Base-by-base conservation (phyloP, 1,140 invertebrate species). In the Macrotrachela quadricornifera region DNA sequence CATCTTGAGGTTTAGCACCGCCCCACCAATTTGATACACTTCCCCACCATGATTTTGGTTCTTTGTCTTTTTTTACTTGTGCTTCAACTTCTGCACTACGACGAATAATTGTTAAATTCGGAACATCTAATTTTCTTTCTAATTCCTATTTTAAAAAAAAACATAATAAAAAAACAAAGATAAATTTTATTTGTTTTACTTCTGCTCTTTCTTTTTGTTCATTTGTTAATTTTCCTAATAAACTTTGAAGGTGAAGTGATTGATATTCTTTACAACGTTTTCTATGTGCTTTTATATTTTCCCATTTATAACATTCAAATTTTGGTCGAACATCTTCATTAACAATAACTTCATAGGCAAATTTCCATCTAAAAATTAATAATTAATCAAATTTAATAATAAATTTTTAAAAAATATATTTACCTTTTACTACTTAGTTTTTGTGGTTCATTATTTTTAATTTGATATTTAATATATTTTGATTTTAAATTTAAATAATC, bases 21-120 rank as follows among this genome's bases (percentile, higher is more conserved):
- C 21, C 21, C 21, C 21, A 30, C 21, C 21, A 30, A 30, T 8
- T 30, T 30, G 21, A 30, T 30, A 30, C 21, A 30, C 21, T 30
- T 30, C 21, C 21, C 21, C 2, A 30, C 21, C 21, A 30, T 4
- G 3, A 4, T 30, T 30, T 30, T 30, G 21, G 21, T 30, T 30
- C 21, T 30, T 30, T 2, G 2, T 30, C 21, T 15, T 4, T 18
- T 9, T 16, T 37, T 39, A 39, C 16, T 37, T 1, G 16, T 50
- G 46, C 47, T 42, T 49, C 46, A 43, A 54, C 38, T 46, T 54
- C 53, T 41, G 53, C 53, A 45, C 42, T 30, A 36, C 37, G 45
- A 40, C 39, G 39, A 15, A 46, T 46, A 10, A 49, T 15, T 12
- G 48, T 50, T 17, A 54, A 43, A 42, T 54, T 54, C 21, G 49